Evolutionary conservation across 2,888 invertebrate species (phyloP), one percentile per base, ranked within the genome.

Genomic region (Sericinus montela): DNA sequence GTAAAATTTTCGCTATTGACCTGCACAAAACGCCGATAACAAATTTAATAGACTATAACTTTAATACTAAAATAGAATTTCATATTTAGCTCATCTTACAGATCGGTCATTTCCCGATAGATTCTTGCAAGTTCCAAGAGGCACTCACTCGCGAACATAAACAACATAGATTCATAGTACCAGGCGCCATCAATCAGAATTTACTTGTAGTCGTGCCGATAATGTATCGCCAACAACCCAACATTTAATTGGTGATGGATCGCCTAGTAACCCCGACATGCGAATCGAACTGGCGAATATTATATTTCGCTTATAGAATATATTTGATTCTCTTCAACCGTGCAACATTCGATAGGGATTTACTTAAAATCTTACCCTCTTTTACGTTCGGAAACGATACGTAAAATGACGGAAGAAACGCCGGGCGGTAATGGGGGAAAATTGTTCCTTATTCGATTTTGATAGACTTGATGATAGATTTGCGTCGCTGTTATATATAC

Each of bases 401-500:
- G 86, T 85, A 74, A 85, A 87, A 86, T 80, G 85, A 83, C 84
- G 84, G 83, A 82, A 86, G 84, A 80, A 79, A 75, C 78, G 83
- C 81, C 79, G 82, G 82, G 81, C 81, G 83, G 83, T 87, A 86
- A 86, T 86, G 74, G 85, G 76, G 78, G 83, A 81, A 87, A 86
- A 87, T 87, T 85, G 84, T 79, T 71, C 82, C 80, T 87, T 84
- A 88, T 88, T 87, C 79, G 84, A 86, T 86, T 87, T 86, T 86
- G 86, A 86, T 86, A 82, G 83, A 81, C 82, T 80, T 75, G 78
- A 79, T 80, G 79, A 74, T 63, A 76, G 79, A 83, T 84, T 87
- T 82, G 72, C 72, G 69, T 71, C 69, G 67, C 67, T 76, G 81
- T 78, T 79, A 72, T 67, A 29, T 9, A 19, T 13, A 32, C 0